Percentiles rank a stretch among this genome's conserved stretches.
Conservation (phyloP, 2,113 vertebrate genomes). For the Sorex fumeus region DNA sequence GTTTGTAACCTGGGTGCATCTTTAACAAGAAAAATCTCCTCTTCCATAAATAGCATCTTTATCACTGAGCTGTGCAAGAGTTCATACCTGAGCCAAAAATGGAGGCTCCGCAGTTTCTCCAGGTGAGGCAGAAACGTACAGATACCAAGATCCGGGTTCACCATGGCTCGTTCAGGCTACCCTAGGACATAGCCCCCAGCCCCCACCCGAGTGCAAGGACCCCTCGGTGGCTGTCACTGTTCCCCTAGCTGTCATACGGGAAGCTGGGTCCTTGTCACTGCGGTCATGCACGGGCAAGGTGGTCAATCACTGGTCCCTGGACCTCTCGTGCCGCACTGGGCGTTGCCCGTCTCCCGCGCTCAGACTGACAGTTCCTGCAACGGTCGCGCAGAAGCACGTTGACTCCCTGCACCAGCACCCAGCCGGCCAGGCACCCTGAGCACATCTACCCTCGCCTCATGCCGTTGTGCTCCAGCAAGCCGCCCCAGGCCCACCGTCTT, state of each 20-base stretch:
- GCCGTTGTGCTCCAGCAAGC: too few relatives aligned
- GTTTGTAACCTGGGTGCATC: neutral
- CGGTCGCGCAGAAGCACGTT: too few relatives aligned
- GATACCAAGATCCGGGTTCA: conserved; percentile 50
- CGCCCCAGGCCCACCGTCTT: conserved; percentile 96
- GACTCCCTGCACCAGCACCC: too few relatives aligned
- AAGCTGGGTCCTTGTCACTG: too few relatives aligned
- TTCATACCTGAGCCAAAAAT: neutral
- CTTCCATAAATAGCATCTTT: conserved; percentile 74
- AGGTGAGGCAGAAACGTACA: too few relatives aligned
- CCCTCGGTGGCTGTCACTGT: conserved; percentile 86
- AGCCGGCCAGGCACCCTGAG: conserved; percentile 91
- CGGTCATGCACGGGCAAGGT: conserved; percentile 94
- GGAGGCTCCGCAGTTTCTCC: neutral
- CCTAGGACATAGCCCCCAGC: too few relatives aligned
- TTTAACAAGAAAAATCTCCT: conserved; percentile 49
- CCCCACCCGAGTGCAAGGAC: too few relatives aligned
- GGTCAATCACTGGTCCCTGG: conserved; percentile 95
- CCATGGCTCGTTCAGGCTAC: neutral
- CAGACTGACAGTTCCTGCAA: conserved; percentile 62
- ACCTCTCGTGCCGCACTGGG: conserved; percentile 93
- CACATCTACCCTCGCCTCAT: conserved; percentile 83
- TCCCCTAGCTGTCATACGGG: conserved; percentile 84
- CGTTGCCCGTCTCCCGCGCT: conserved; percentile 84
- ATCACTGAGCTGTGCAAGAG: neutral